Evolutionary conservation across 2,113 vertebrate species (phyloP).

Genomic region (Poecilia latipinna): DNA sequence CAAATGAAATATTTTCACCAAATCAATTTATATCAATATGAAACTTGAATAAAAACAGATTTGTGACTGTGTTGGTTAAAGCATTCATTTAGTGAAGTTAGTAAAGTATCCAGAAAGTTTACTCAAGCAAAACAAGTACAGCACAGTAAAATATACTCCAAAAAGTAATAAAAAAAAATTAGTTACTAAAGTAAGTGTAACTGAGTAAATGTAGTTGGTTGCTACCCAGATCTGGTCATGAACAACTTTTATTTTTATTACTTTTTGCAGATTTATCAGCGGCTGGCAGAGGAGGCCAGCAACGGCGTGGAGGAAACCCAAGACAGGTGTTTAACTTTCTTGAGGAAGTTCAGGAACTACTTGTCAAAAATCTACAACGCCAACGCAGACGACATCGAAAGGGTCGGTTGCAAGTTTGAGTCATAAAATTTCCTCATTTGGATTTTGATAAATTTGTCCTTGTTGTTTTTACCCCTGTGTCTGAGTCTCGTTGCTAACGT

Average conservation of each 20-base stretch:
- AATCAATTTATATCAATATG: too few relatives aligned
- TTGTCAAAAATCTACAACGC: constrained; percentile 86
- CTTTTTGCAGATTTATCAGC: constrained; percentile 88
- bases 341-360: constrained; percentile 86
- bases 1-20: too few relatives aligned
- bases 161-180: too few relatives aligned
- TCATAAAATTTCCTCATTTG: not conserved
- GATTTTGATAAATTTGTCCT: not conserved
- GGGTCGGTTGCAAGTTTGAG: constrained; percentile 73
- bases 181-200: too few relatives aligned
- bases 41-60: too few relatives aligned
- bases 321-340: constrained; percentile 85
- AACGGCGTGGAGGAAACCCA: constrained; percentile 90
- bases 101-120: too few relatives aligned
- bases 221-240: too few relatives aligned
- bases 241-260: not conserved
- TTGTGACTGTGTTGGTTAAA: too few relatives aligned
- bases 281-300: constrained; percentile 91
- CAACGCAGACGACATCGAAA: constrained; percentile 82
- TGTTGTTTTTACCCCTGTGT: not conserved
- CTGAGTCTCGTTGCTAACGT: not conserved
- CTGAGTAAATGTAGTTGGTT: too few relatives aligned
- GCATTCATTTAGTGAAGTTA: too few relatives aligned
- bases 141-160: too few relatives aligned
- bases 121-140: too few relatives aligned